These are phyloP conservation scores for Amitus sp. DNA, from an alignment of 2,888 invertebrate genomes.

Conservation along the genomic window DNA sequence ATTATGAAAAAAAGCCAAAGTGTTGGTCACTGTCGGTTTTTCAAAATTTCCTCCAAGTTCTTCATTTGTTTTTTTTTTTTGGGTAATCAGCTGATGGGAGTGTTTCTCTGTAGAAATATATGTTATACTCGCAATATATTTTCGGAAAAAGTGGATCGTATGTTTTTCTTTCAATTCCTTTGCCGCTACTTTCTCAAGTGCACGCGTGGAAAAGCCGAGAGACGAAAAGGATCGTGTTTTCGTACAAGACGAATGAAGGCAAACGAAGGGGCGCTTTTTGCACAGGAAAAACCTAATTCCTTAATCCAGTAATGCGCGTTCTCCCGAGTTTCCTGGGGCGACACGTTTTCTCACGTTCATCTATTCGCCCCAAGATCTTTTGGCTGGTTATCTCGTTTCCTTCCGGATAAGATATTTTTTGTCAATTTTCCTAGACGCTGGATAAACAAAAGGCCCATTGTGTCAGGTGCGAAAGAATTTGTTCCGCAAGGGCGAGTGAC, in stretches of 20 bases:
- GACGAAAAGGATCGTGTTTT: constrained; percentile 30
- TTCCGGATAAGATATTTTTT: too few species aligned
- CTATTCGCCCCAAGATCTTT: constrained; percentile 2
- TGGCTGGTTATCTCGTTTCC: background rate
- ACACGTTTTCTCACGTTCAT: constrained; percentile 20
- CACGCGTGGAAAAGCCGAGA: constrained; percentile 19
- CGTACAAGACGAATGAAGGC: constrained; percentile 32
- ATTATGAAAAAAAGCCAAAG: too few species aligned
- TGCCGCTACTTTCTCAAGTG: constrained; percentile 19
- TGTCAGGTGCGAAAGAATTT: background rate
- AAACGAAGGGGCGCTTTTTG: constrained; percentile 29
- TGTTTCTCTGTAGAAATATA: too few species aligned
- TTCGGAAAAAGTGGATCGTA: constrained; percentile 28
- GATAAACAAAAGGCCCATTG: background rate
- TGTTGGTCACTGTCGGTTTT: too few species aligned
- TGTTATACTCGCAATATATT: too few species aligned
- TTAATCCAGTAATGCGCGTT: constrained; percentile 34
- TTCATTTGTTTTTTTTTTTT: too few species aligned
- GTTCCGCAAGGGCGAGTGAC: constrained; percentile 27
- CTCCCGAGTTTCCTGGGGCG: constrained; percentile 13
- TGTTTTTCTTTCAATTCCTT: constrained; percentile 23
- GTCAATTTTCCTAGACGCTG: background rate
- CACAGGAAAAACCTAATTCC: constrained; percentile 36
- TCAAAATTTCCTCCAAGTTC: too few species aligned
- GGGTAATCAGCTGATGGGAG: too few species aligned